Base-by-base conservation (phyloP, 2,113 vertebrate genomes). In the Amia ocellicauda region DNA sequence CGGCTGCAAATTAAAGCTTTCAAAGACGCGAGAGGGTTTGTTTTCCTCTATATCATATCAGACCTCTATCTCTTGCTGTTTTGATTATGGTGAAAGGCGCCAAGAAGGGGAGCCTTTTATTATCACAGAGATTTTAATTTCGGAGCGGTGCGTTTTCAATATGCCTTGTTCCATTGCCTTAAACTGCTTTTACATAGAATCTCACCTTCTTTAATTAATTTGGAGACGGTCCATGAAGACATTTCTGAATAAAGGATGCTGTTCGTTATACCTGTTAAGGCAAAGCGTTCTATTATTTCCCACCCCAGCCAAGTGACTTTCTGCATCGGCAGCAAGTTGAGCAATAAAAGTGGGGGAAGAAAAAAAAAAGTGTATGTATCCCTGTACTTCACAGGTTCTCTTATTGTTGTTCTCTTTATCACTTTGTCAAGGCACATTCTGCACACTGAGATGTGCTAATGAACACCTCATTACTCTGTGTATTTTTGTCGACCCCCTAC, bases 291-390 rank as follows among this genome's bases (percentile, higher is more conserved):
- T 36, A 11, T 36, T 11, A n/a, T 36, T 36, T 36, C 2, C 31
- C 11, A 36, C 2, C n/a, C n/a, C n/a, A n/a, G n/a, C n/a, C n/a
- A n/a, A n/a, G n/a, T n/a, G n/a, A n/a, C n/a, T n/a, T n/a, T n/a
- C n/a, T n/a, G n/a, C n/a, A n/a, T n/a, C n/a, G 67, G 73, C 72
- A 84, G 82, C 83, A 74, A 80, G 75, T 74, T 85, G 80, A 4
- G 78, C 80, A 85, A 88, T 85, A 85, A 72, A 83, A 71, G 69
- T 67, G 69, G 66, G n/a, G n/a, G n/a, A n/a, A n/a, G n/a, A n/a
- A n/a, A n/a, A n/a, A n/a, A n/a, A n/a, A n/a, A n/a, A n/a, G n/a
- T n/a, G n/a, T 36, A 7, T 36, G 31, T 11, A 36, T 36, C 11
- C 5, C 5, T 36, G 31, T 36, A 49, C 69, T 68, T 80, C 78